A percentile compares a stretch with the other conserved stretches of the same genome.
Conservation (phyloP, 2,113 vertebrate genomes). For the Pantherophis guttatus region DNA sequence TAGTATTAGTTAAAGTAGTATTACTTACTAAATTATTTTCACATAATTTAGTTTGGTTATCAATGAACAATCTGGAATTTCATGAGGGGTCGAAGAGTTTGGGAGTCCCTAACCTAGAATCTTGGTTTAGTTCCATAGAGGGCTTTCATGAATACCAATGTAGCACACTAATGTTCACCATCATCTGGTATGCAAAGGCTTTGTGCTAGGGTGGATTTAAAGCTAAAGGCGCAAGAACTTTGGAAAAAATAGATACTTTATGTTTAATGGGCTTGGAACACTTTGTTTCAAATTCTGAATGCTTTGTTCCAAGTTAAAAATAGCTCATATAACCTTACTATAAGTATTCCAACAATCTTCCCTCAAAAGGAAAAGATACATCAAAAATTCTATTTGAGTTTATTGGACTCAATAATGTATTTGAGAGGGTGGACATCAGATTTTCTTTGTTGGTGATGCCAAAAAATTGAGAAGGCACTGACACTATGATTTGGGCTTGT, state of each 20-base stretch:
- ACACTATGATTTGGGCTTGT: background rate
- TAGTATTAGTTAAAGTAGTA: background rate
- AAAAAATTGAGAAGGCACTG: background rate
- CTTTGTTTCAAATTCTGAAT: background rate
- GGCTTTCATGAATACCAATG: background rate
- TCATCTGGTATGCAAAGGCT: background rate
- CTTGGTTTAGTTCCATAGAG: background rate
- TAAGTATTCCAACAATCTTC: background rate
- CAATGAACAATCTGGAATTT: background rate
- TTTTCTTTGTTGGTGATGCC: background rate
- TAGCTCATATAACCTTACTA: background rate
- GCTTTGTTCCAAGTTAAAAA: background rate
- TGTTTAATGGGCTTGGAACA: background rate
- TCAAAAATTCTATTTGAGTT: background rate
- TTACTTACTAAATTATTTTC: background rate
- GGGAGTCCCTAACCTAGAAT: background rate
- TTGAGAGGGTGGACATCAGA: background rate
- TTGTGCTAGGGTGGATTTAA: background rate
- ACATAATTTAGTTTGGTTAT: background rate
- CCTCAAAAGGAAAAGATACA: background rate
- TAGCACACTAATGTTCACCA: background rate
- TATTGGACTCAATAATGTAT: background rate
- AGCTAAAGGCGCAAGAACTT: background rate
- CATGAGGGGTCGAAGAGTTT: background rate
- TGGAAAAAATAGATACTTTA: background rate